Conservation (phyloP, 2,888 invertebrate species). For the Desoria tigrina region DNA sequence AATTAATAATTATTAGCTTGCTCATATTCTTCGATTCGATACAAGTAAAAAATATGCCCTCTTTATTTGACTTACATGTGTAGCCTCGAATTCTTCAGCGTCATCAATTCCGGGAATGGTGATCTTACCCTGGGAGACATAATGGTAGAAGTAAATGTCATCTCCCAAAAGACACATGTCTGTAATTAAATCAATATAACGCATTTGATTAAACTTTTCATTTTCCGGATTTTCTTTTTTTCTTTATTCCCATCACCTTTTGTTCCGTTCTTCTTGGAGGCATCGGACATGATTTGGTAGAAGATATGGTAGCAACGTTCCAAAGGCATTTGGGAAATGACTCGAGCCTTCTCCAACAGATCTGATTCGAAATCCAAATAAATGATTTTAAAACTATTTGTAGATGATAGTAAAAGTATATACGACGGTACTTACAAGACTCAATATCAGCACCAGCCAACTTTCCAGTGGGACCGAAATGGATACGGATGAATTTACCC, state of each 20-base stretch:
- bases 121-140: slow-evolving; percentile 95
- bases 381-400: neutral
- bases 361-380: slow-evolving; percentile 63
- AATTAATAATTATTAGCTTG: too few species aligned
- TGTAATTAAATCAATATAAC: slow-evolving; percentile 15
- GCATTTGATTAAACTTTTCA: neutral
- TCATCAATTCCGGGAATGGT: slow-evolving; percentile 95
- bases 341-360: slow-evolving; percentile 99
- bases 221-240: neutral
- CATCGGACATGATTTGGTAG: slow-evolving; percentile 91
- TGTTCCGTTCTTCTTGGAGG: slow-evolving; percentile 78
- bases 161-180: slow-evolving; percentile 58
- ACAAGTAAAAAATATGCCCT: slow-evolving; percentile 6
- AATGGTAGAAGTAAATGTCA: slow-evolving; percentile 89
- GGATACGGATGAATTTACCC: slow-evolving; percentile 99
- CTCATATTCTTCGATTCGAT: too few species aligned
- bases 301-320: slow-evolving; percentile 99
- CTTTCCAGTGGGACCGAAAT: slow-evolving; percentile 98
- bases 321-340: slow-evolving; percentile 95
- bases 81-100: slow-evolving; percentile 82
- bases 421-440: slow-evolving; percentile 70
- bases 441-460: slow-evolving; percentile 99
- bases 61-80: slow-evolving; percentile 73
- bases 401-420: neutral
- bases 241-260: slow-evolving; percentile 19